Evolutionary conservation across 2,888 invertebrate species (phyloP).

Genomic region (Cerastoderma edule): DNA sequence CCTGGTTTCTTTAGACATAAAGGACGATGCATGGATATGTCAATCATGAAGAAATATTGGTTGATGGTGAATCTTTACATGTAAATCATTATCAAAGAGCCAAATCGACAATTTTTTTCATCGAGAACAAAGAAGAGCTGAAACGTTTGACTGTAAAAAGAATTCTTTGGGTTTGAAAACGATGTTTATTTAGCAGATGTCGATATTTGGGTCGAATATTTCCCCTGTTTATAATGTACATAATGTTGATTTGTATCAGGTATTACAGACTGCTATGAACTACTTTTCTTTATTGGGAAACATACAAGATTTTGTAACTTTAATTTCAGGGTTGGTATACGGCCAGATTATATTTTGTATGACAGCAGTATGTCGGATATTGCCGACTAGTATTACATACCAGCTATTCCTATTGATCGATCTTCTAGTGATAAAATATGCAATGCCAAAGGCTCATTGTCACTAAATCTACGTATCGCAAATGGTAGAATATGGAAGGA

Average conservation of each 20-base stretch:
- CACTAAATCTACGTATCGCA: conserved; percentile 5
- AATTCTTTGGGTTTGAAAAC: neutral
- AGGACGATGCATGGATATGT: no score
- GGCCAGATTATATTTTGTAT: conserved; percentile 8
- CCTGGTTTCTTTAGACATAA: no score
- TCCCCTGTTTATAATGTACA: neutral
- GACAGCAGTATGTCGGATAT: neutral
- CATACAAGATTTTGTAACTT: conserved; percentile 31
- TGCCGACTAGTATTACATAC: neutral
- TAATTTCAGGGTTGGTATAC: conserved; percentile 27
- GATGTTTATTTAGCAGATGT: neutral
- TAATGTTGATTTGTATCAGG: neutral
- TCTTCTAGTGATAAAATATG: neutral
- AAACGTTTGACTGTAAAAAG: neutral
- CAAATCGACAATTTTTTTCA: no score
- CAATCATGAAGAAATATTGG: no score
- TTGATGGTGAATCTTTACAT: no score
- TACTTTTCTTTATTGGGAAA: neutral
- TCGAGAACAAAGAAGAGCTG: no score
- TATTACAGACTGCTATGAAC: neutral
- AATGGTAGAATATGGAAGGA: conserved; percentile 11
- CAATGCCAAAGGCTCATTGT: neutral
- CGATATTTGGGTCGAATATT: neutral
- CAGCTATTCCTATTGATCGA: neutral
- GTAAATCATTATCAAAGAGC: no score